These are phyloP conservation scores for Genyomyrus donnyi DNA, from an alignment of 2,113 vertebrate species.

Conservation along the genomic window DNA sequence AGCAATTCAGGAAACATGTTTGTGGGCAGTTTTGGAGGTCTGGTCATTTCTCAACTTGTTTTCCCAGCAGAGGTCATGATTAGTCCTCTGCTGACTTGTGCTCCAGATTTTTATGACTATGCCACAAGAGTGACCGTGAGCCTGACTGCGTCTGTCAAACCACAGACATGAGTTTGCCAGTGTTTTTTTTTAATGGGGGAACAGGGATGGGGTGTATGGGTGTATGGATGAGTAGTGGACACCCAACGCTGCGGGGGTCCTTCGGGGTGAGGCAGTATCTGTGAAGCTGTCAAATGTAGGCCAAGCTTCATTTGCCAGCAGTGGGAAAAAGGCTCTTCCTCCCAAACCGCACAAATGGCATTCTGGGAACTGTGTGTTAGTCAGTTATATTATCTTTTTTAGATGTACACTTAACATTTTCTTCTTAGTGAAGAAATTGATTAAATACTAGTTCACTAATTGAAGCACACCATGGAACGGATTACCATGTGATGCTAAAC, in stretches of 20 bases:
- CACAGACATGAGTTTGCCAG: not conserved
- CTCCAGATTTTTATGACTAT: not conserved
- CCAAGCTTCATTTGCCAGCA: not conserved
- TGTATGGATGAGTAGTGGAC: not conserved
- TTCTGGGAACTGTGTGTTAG: not conserved
- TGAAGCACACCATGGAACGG: not conserved
- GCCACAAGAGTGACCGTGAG: not conserved
- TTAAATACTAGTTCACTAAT: not conserved
- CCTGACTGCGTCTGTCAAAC: not conserved
- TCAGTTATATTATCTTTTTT: not conserved
- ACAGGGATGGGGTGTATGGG: not conserved
- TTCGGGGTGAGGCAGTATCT: not conserved
- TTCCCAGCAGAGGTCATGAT: not conserved
- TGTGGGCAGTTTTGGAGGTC: not conserved
- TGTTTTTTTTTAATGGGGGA: not conserved
- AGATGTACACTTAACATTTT: not conserved
- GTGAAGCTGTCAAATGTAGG: not conserved
- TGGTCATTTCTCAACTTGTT: not conserved
- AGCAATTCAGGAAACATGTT: not conserved
- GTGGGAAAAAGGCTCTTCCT: not conserved
- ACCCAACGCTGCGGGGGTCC: not conserved
- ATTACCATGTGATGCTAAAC: not conserved
- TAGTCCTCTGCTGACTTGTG: not conserved
- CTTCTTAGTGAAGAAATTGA: not conserved
- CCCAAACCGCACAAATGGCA: not conserved